A percentile compares a stretch with the other conserved stretches of the same genome.
Conservation (phyloP, 1,140 invertebrate species). For the Caenorhabditis inopinata region DNA sequence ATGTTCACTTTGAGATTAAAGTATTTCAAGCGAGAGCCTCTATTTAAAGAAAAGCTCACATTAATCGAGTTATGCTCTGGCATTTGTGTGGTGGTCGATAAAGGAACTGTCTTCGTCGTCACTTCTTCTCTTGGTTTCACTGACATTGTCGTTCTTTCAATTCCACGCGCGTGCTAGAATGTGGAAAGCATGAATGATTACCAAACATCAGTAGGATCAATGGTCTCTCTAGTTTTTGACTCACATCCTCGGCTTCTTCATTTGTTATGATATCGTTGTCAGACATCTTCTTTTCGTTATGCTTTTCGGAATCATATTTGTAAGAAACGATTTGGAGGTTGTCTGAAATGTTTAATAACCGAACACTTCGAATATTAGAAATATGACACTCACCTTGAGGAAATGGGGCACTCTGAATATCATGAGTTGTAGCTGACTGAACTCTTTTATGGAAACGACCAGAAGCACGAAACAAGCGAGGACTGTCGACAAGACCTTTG, state of each 20-base stretch:
- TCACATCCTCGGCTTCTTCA: constrained; percentile 16
- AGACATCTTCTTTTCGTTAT: constrained; percentile 23
- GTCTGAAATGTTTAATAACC: background rate
- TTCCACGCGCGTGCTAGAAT: constrained; percentile 9
- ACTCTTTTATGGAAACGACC: constrained; percentile 16
- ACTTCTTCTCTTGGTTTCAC: constrained; percentile 13
- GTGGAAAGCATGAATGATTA: background rate
- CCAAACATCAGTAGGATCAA: background rate
- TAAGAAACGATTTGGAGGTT: background rate
- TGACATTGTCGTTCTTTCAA: constrained; percentile 24
- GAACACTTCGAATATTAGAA: background rate
- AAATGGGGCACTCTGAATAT: background rate
- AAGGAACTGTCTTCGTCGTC: background rate
- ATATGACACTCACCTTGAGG: background rate
- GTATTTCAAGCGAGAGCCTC: too few relatives aligned
- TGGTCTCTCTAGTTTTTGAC: background rate
- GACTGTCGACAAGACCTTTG: constrained; percentile 5
- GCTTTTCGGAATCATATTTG: background rate
- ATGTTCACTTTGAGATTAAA: too few relatives aligned
- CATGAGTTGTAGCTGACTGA: background rate
- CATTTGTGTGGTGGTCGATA: background rate
- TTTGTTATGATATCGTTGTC: constrained; percentile 15
- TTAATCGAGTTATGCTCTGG: constrained; percentile 13
- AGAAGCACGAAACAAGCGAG: background rate
- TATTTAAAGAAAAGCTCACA: constrained; percentile 34